phyloP scores from a whole-genome alignment of 2,113 vertebrate genomes.

The Nematolebias whitei region DNA sequence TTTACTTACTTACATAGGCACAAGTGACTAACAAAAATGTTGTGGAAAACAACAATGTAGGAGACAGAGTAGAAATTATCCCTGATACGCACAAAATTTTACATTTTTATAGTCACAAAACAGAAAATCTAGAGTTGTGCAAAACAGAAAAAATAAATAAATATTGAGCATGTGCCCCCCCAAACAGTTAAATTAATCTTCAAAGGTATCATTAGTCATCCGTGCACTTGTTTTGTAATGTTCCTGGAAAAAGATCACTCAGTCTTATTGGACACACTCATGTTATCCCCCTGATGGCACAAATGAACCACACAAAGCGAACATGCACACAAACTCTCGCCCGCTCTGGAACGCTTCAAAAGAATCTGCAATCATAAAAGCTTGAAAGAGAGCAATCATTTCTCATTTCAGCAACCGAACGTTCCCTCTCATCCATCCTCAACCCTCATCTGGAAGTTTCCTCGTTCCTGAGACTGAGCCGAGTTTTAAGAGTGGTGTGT shows the following conservation, averaged over 20 bases:
- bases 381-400: conserved; percentile 59
- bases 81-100: conserved; percentile 46
- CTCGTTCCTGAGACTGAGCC: conserved; percentile 31
- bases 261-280: conserved; percentile 48
- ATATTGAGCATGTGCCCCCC: not conserved
- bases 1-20: no score
- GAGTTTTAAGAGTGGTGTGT: conserved; percentile 30
- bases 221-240: conserved; percentile 24
- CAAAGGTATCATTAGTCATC: conserved; percentile 41
- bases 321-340: conserved; percentile 25
- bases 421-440: conserved; percentile 4
- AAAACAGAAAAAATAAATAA: conserved; percentile 4
- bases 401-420: conserved; percentile 45
- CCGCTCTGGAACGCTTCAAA: conserved; percentile 29
- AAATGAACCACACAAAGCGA: conserved; percentile 28
- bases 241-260: conserved; percentile 51
- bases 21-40: not conserved
- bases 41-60: conserved; percentile 34
- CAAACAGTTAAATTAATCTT: conserved; percentile 36
- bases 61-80: conserved; percentile 35
- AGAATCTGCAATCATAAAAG: conserved; percentile 46
- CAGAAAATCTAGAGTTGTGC: conserved; percentile 47
- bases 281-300: conserved; percentile 30
- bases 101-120: conserved; percentile 36
- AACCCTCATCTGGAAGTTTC: conserved; percentile 22